Percentiles rank a stretch among this genome's conserved stretches.
Conservation (phyloP, 1,140 invertebrate species). For the Heterodera schachtii region DNA sequence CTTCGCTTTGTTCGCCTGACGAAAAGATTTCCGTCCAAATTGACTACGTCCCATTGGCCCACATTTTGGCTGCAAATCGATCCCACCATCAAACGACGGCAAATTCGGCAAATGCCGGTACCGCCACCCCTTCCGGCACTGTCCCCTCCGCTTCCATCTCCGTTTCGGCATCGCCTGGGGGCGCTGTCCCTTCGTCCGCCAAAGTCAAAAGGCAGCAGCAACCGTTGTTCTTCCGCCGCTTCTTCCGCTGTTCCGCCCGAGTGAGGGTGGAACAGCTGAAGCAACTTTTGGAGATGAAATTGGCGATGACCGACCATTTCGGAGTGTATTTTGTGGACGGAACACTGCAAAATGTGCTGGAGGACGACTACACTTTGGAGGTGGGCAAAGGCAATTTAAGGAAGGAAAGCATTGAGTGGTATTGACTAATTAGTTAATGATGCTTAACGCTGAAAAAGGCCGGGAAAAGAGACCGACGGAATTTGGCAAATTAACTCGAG, state of each 20-base stretch:
- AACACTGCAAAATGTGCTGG: slow-evolving; percentile 18
- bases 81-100: neutral
- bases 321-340: slow-evolving; percentile 37
- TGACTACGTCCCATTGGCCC: slow-evolving; percentile 35
- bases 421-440: too few relatives aligned
- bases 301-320: slow-evolving; percentile 36
- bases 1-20: slow-evolving; percentile 29
- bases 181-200: neutral
- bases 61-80: slow-evolving; percentile 17
- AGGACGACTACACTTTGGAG: slow-evolving; percentile 36
- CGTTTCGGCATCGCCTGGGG: neutral
- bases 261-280: slow-evolving; percentile 30
- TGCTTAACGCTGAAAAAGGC: too few relatives aligned
- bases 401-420: too few relatives aligned
- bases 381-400: slow-evolving; percentile 1
- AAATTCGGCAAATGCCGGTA: neutral
- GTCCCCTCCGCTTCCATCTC: neutral
- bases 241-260: slow-evolving; percentile 26
- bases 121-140: neutral
- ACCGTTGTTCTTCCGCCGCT: slow-evolving; percentile 13
- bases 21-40: slow-evolving; percentile 34
- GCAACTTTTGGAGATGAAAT: slow-evolving; percentile 32
- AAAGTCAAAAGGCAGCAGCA: slow-evolving; percentile 2
- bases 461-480: too few relatives aligned
- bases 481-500: neutral